These are phyloP conservation scores for Ormyrus rosae DNA, from an alignment of 2,888 invertebrate genomes.

Conservation along the genomic window DNA sequence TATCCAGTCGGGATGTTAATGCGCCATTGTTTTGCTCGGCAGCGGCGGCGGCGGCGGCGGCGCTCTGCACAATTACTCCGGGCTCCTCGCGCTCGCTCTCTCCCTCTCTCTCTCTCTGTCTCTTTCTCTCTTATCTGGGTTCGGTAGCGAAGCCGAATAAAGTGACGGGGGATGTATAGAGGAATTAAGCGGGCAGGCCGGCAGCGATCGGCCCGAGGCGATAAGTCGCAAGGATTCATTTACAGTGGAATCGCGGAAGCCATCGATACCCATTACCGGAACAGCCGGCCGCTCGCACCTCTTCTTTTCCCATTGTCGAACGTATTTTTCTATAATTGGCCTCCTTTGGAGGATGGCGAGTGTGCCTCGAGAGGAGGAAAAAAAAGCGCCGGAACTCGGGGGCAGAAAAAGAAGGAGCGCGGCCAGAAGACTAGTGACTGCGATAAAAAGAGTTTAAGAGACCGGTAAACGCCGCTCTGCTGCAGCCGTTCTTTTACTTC, in stretches of 20 bases:
- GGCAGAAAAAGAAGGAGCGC: neutral
- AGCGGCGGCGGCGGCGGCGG: constrained; percentile 39
- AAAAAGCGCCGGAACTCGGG: neutral
- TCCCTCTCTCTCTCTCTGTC: constrained; percentile 55
- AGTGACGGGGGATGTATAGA: constrained; percentile 55
- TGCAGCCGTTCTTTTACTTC: constrained; percentile 25
- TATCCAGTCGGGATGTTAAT: constrained; percentile 60
- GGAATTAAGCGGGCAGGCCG: constrained; percentile 44
- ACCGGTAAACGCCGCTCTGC: constrained; percentile 24
- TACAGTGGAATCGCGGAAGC: constrained; percentile 39
- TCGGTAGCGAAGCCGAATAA: constrained; percentile 53
- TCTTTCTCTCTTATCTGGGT: constrained; percentile 32
- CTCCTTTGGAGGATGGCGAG: constrained; percentile 40
- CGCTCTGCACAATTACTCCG: constrained; percentile 46
- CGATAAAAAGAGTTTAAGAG: constrained; percentile 43
- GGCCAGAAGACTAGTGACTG: constrained; percentile 2
- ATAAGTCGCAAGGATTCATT: constrained; percentile 42
- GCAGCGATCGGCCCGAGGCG: constrained; percentile 8
- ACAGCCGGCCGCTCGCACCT: neutral
- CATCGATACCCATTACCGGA: constrained; percentile 47
- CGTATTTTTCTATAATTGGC: constrained; percentile 52
- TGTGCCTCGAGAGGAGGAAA: neutral
- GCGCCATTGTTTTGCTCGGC: constrained; percentile 60
- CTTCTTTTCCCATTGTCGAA: constrained; percentile 35
- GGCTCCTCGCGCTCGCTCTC: constrained; percentile 55